Conservation (phyloP, 2,888 invertebrate genomes). For the Agapostemon virescens region DNA sequence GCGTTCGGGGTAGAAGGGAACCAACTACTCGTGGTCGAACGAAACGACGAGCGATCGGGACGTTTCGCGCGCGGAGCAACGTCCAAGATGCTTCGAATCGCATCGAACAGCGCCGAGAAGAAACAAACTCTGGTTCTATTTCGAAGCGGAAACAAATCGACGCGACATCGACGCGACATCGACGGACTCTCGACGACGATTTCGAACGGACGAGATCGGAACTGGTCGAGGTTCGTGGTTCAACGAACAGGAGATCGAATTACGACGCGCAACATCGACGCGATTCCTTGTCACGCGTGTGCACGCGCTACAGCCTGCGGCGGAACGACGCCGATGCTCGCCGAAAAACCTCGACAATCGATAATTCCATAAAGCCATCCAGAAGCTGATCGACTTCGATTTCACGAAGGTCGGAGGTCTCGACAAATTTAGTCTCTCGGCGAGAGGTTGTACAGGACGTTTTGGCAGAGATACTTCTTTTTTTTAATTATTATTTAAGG, state of each 20-base stretch:
- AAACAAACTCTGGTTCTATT: too few relatives aligned
- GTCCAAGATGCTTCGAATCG: background rate
- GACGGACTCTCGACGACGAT: conserved; percentile 18
- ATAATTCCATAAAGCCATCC: conserved; percentile 35
- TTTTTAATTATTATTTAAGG: too few relatives aligned
- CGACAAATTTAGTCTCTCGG: background rate
- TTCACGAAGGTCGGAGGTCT: background rate
- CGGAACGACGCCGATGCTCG: conserved; percentile 51
- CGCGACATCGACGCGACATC: too few relatives aligned
- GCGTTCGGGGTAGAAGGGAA: background rate
- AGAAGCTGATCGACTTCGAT: conserved; percentile 29
- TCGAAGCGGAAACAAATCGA: too few relatives aligned
- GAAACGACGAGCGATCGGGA: background rate
- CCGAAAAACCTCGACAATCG: conserved; percentile 53
- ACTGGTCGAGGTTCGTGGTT: too few relatives aligned
- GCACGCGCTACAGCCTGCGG: conserved; percentile 57
- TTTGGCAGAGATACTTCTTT: too few relatives aligned
- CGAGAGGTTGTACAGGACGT: background rate
- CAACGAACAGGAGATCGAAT: conserved; percentile 45
- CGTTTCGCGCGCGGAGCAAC: background rate
- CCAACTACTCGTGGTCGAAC: background rate
- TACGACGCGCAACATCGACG: conserved; percentile 60
- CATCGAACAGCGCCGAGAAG: too few relatives aligned
- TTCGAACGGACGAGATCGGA: conserved; percentile 15
- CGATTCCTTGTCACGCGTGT: conserved; percentile 61